These are phyloP conservation scores for Scaptomyza caliginosa DNA, from an alignment of 2,888 invertebrate species.

Conservation along the genomic window DNA sequence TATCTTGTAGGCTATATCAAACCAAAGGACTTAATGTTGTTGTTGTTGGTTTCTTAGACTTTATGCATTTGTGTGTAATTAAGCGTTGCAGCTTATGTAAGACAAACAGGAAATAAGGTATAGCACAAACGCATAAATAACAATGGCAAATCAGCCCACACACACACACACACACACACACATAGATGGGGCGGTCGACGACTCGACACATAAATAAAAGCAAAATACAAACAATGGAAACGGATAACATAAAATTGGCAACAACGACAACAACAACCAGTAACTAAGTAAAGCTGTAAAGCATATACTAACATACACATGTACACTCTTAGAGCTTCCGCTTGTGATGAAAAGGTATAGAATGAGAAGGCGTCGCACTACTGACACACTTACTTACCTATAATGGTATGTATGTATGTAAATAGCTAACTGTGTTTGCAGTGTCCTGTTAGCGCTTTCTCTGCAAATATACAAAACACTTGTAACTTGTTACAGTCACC, in stretches of 20 bases:
- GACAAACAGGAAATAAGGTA: constrained; percentile 77
- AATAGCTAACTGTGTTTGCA: not conserved
- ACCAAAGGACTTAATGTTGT: not conserved
- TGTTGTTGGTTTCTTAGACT: constrained; percentile 1
- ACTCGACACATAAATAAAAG: constrained; percentile 67
- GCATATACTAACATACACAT: constrained; percentile 10
- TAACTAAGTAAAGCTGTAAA: constrained; percentile 59
- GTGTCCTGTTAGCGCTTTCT: constrained; percentile 47
- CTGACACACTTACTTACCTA: constrained; percentile 64
- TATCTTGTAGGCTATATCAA: constrained; percentile 3
- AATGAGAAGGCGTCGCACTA: constrained; percentile 58
- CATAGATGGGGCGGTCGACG: constrained; percentile 9
- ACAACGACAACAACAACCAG: constrained; percentile 58
- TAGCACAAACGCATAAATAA: constrained; percentile 77
- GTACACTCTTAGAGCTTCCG: constrained; percentile 41
- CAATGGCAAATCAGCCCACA: constrained; percentile 53
- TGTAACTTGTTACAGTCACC: constrained; percentile 48
- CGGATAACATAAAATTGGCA: constrained; percentile 79
- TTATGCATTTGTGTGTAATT: constrained; percentile 65
- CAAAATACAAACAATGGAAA: constrained; percentile 71
- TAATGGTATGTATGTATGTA: not conserved
- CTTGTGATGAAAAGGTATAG: constrained; percentile 67
- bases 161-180: constrained; percentile 25
- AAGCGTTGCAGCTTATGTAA: constrained; percentile 76
- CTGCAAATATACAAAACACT: constrained; percentile 75